Evolutionary conservation across 2,888 invertebrate genomes (phyloP), one percentile per base, ranked within the genome.

Genomic region (Plebejus anna): DNA sequence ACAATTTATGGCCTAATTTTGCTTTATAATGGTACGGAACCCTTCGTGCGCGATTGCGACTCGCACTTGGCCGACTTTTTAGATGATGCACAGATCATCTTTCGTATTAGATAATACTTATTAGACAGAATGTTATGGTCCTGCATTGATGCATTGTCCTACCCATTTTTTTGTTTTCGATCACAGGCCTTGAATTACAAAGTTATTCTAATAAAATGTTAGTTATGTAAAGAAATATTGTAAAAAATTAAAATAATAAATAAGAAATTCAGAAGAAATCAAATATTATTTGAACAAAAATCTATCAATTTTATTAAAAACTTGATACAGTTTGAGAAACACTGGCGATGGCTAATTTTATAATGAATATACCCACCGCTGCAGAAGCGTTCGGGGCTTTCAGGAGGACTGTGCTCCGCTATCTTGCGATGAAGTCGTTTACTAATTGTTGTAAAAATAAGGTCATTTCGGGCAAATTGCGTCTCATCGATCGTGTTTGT

Each of bases 301-400:
- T 75, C 61, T 61, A 75, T 75, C 16, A 42, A 11, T 42, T 9
- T 61, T 22, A 66, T 36, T 6, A 32, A 16, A 61, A 66, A 4
- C 11, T 71, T 55, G 22, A 22, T 57, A 84, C 83, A 90, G 86
- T 90, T 94, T 93, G 92, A 88, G 89, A 86, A 85, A 51, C 89
- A 78, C 81, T 81, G 79, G 88, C 80, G 79, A 88, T 86, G 85
- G 88, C 92, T 94, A 93, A 89, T 92, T 92, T 91, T 94, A 92
- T 92, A 92, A 90, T 91, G 90, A 88, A 90, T 92, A 90, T 89
- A 85, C 90, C 88, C 89, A 88, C 87, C 86, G 90, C 86, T 88
- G 90, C 94, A 92, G 93, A 92, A 89, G 89, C 84, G 89, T 86
- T 86, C 89, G 83, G 89, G 85, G 87, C 89, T 88, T 85, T 86